phyloP scores from a whole-genome alignment of 2,797 vertebrate species.

The Cephalopachus bancanus region DNA sequence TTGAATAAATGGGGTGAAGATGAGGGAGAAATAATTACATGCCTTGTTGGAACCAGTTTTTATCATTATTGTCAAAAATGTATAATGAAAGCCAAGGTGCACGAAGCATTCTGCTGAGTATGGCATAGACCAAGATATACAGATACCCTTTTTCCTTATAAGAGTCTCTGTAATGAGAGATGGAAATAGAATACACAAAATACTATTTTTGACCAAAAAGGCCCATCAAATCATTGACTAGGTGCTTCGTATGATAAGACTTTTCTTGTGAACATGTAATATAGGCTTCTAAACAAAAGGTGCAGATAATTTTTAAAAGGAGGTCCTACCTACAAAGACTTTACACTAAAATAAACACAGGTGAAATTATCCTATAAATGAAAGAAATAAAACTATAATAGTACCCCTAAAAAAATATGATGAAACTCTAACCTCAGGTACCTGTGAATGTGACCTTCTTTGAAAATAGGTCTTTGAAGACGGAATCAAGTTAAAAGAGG shows the following conservation, averaged over 20 bases:
- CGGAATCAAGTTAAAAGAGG: neutral
- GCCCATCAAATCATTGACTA: neutral
- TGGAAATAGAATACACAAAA: neutral
- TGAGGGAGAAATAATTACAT: neutral
- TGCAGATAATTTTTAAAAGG: neutral
- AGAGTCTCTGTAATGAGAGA: neutral
- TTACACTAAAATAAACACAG: neutral
- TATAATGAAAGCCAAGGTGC: neutral
- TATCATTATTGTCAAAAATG: neutral
- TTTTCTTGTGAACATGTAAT: fast-evolving
- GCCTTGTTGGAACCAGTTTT: neutral
- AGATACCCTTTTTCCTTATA: neutral
- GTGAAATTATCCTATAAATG: neutral
- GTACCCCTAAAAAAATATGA: neutral
- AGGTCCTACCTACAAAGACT: neutral
- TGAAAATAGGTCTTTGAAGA: neutral
- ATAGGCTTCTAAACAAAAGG: neutral
- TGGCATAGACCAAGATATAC: neutral
- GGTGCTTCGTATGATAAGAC: neutral
- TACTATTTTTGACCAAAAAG: neutral
- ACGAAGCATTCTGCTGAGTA: neutral
- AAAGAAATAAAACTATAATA: fast-evolving
- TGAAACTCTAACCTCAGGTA: fast-evolving
- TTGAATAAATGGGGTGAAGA: neutral
- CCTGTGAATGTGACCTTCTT: neutral